phyloP scores from a whole-genome alignment of 1,140 invertebrate species.

The Cydia amplana region DNA sequence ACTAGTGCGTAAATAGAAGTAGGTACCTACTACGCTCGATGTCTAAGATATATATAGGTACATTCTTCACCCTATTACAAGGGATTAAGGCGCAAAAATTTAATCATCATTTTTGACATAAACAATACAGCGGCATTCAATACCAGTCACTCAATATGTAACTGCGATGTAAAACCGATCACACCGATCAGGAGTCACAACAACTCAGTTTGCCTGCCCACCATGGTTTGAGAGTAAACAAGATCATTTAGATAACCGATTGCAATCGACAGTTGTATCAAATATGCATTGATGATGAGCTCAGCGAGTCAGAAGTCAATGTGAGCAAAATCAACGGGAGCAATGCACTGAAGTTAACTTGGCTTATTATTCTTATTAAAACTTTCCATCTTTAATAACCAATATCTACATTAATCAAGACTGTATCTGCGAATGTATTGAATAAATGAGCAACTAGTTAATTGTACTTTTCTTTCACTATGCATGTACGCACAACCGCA shows the following conservation, averaged over 20 bases:
- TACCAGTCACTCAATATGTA: not conserved
- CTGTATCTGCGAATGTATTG: not conserved
- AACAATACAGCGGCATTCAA: not conserved
- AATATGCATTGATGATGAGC: constrained; percentile 26
- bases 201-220: not conserved
- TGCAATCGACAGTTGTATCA: constrained; percentile 10
- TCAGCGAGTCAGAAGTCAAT: constrained; percentile 37
- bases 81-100: not conserved
- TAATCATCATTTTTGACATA: not conserved
- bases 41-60: not conserved
- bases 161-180: not conserved
- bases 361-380: no score
- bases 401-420: constrained; percentile 8
- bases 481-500: not conserved
- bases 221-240: constrained; percentile 9
- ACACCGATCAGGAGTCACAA: not conserved
- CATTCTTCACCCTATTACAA: not conserved
- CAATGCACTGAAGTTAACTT: constrained; percentile 19
- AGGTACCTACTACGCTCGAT: not conserved
- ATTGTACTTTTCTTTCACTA: not conserved
- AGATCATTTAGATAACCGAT: constrained; percentile 25
- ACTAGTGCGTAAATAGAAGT: not conserved
- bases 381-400: constrained; percentile 1
- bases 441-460: not conserved
- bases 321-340: constrained; percentile 3